Conservation (phyloP, 2,113 vertebrate species). For the Rhinolophus sinicus region DNA sequence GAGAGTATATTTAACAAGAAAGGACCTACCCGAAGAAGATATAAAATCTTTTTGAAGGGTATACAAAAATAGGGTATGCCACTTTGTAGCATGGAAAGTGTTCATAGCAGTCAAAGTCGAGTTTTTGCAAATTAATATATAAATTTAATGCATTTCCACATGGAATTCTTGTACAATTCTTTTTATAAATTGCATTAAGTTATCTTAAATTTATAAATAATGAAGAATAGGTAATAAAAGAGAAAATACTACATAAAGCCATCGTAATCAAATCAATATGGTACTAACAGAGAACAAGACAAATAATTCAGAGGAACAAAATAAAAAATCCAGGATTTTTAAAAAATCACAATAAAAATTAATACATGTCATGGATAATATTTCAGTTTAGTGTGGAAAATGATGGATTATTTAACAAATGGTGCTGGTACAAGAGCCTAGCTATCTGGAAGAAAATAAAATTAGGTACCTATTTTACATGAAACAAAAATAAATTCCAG, state of each 20-base stretch:
- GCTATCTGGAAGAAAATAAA: neutral
- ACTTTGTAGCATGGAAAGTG: neutral
- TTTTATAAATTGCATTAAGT: neutral
- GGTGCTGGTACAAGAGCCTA: neutral
- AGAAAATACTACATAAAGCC: neutral
- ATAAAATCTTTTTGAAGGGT: neutral
- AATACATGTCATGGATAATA: neutral
- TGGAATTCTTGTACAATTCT: neutral
- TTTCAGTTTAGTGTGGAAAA: neutral
- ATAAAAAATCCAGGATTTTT: neutral
- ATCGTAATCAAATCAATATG: neutral
- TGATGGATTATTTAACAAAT: neutral
- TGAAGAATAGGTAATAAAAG: neutral
- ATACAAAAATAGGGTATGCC: neutral
- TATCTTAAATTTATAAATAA: neutral
- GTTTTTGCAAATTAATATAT: neutral
- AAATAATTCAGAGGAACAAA: neutral
- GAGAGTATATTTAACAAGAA: neutral
- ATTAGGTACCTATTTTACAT: neutral
- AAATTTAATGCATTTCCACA: neutral
- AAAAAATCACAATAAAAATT: neutral
- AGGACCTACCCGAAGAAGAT: neutral
- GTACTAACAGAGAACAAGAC: neutral
- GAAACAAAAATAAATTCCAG: neutral
- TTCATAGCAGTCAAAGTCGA: neutral